phyloP scores from a whole-genome alignment of 2,797 vertebrate species.

The Pseudochirops corinnae region DNA sequence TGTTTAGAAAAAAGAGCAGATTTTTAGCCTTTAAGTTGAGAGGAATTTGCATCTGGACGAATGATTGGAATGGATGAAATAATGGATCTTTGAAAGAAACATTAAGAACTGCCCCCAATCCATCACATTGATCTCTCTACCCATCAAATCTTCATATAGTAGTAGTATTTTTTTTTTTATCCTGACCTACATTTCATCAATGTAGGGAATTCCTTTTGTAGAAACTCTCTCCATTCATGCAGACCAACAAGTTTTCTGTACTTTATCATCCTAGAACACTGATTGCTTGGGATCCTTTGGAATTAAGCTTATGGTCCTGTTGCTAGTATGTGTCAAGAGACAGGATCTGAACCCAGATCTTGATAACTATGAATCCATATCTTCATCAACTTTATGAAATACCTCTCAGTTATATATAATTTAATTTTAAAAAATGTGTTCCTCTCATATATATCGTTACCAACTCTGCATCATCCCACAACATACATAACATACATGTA shows the following conservation, averaged over 20 bases:
- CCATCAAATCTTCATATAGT: not conserved
- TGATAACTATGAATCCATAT: not conserved
- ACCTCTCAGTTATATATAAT: constrained; percentile 19
- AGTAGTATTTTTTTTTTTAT: not conserved
- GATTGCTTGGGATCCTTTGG: not conserved
- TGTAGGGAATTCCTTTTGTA: not conserved
- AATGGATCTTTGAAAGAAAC: not conserved
- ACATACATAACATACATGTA: not conserved
- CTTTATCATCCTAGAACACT: not conserved
- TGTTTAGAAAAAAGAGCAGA: constrained; percentile 20
- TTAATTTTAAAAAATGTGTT: constrained; percentile 12
- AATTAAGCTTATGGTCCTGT: not conserved
- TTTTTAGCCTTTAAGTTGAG: constrained; percentile 12
- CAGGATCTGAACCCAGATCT: not conserved
- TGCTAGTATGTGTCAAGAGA: not conserved
- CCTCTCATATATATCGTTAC: not conserved
- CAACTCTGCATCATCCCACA: not conserved
- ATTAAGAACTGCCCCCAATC: not conserved
- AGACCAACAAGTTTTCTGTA: not conserved
- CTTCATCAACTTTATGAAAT: not conserved
- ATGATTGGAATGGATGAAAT: not conserved
- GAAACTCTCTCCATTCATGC: not conserved
- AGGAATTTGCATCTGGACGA: not conserved
- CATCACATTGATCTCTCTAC: not conserved
- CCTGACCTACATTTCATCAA: not conserved